These are phyloP conservation scores for Lepus townsendii DNA, from an alignment of 2,797 vertebrate species.

Conservation along the genomic window DNA sequence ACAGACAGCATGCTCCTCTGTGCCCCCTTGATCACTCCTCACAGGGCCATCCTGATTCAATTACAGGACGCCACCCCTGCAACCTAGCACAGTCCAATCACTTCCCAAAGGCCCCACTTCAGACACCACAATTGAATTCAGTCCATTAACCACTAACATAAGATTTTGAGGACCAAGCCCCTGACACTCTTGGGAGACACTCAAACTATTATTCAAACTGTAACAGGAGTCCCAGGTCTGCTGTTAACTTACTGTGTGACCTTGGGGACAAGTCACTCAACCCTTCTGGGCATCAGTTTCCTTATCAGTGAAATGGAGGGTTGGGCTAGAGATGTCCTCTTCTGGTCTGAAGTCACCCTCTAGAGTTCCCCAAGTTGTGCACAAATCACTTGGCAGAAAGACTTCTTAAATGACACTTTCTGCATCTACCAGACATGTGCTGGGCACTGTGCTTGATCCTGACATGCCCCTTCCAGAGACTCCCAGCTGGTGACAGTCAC, in stretches of 20 bases:
- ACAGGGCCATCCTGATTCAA: too few relatives aligned
- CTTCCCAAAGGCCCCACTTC: too few relatives aligned
- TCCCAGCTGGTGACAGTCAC: neutral
- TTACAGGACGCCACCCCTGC: too few relatives aligned
- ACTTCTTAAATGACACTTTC: constrained; percentile 39
- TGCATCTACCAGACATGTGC: neutral
- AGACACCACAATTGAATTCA: too few relatives aligned
- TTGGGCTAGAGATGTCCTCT: neutral
- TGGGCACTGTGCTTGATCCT: neutral
- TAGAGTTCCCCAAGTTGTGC: neutral
- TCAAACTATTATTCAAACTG: too few relatives aligned
- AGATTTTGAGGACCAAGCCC: too few relatives aligned
- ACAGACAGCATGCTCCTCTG: too few relatives aligned
- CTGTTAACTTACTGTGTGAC: neutral
- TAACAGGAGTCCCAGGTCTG: neutral
- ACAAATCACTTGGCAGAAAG: neutral
- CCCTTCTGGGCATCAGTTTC: constrained; percentile 42
- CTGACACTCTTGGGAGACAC: too few relatives aligned
- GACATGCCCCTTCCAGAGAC: neutral
- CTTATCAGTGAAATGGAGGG: neutral
- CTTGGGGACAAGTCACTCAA: constrained; percentile 12
- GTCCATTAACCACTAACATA: too few relatives aligned
- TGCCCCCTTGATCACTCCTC: too few relatives aligned
- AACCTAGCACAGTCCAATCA: too few relatives aligned
- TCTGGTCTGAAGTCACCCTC: constrained; percentile 12